Percentiles rank a stretch among this genome's conserved stretches.
These are phyloP conservation scores for Hanleya hanleyi DNA, from an alignment of 2,888 invertebrate genomes.

Conservation along the genomic window DNA sequence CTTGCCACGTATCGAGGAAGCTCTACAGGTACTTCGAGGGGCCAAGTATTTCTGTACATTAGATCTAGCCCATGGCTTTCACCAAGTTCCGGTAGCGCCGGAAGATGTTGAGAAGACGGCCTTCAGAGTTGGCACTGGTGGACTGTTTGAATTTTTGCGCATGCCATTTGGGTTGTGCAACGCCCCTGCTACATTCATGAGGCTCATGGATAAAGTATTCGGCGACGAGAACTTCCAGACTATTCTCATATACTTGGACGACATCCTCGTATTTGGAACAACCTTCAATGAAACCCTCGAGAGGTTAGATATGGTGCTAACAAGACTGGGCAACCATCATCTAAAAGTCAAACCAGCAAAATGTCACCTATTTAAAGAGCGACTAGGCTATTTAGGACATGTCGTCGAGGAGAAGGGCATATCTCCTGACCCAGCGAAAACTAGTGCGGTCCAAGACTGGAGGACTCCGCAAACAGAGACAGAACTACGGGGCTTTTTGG, in stretches of 20 bases:
- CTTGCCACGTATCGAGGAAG: conserved; percentile 51
- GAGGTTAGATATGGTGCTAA: conserved; percentile 26
- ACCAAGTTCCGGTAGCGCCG: conserved; percentile 38
- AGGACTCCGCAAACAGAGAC: not conserved
- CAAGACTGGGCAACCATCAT: not conserved
- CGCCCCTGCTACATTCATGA: conserved; percentile 39
- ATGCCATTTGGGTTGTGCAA: conserved; percentile 43
- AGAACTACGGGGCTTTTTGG: conserved; percentile 1
- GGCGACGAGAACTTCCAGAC: conserved; percentile 37
- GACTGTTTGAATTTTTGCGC: conserved; percentile 32
- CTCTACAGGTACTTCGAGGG: conserved; percentile 38
- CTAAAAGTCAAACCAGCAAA: not conserved
- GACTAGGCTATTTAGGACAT: not conserved
- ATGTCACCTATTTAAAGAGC: not conserved
- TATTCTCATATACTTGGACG: conserved; percentile 41
- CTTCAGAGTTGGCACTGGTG: conserved; percentile 17
- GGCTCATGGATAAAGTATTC: conserved; percentile 39
- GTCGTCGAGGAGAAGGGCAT: conserved; percentile 13
- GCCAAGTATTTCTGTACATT: conserved; percentile 39
- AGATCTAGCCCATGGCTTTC: conserved; percentile 41
- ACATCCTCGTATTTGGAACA: conserved; percentile 40
- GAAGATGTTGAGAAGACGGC: conserved; percentile 42
- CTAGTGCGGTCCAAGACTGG: not conserved
- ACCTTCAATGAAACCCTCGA: conserved; percentile 35
- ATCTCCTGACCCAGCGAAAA: not conserved